These are phyloP conservation scores for Andinoacara biseriatus DNA, from an alignment of 2,113 vertebrate genomes.

Conservation along the genomic window DNA sequence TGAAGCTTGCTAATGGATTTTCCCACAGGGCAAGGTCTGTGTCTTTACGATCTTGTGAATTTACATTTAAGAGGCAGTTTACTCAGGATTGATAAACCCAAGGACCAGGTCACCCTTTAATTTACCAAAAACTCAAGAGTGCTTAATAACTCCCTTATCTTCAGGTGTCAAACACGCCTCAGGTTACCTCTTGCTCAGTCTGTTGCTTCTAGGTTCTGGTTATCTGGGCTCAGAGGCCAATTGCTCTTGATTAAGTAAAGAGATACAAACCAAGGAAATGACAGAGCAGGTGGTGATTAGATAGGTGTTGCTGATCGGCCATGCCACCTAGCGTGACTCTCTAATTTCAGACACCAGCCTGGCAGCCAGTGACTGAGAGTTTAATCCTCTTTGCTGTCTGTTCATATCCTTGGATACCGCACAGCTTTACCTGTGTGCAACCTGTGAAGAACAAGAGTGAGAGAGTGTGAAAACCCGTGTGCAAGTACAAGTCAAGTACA, in stretches of 20 bases:
- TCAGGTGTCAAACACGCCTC: neutral
- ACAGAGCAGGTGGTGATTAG: constrained; percentile 27
- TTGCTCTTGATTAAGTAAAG: constrained; percentile 36
- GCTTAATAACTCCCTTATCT: neutral
- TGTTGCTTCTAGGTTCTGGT: constrained; percentile 11
- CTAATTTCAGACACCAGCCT: constrained; percentile 58
- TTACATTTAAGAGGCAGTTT: constrained; percentile 5
- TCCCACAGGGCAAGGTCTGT: constrained; percentile 28
- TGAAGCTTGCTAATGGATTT: constrained; percentile 44
- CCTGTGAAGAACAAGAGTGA: neutral
- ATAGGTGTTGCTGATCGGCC: constrained; percentile 42
- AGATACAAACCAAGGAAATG: constrained; percentile 16
- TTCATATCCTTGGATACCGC: constrained; percentile 30
- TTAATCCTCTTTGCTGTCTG: constrained; percentile 70
- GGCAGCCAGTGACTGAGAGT: constrained; percentile 35
- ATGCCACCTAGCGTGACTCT: constrained; percentile 29
- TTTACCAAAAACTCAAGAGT: neutral
- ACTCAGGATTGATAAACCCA: neutral
- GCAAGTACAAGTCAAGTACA: rapidly evolving
- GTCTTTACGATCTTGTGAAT: constrained; percentile 7
- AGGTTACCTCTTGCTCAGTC: constrained; percentile 9
- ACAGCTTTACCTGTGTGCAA: constrained; percentile 28
- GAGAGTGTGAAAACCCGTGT: neutral
- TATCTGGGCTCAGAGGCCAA: constrained; percentile 46
- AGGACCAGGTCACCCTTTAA: neutral